Evolutionary conservation across 2,113 vertebrate species (phyloP), one percentile per base, ranked within the genome.

Genomic region (Hemicordylus capensis): DNA sequence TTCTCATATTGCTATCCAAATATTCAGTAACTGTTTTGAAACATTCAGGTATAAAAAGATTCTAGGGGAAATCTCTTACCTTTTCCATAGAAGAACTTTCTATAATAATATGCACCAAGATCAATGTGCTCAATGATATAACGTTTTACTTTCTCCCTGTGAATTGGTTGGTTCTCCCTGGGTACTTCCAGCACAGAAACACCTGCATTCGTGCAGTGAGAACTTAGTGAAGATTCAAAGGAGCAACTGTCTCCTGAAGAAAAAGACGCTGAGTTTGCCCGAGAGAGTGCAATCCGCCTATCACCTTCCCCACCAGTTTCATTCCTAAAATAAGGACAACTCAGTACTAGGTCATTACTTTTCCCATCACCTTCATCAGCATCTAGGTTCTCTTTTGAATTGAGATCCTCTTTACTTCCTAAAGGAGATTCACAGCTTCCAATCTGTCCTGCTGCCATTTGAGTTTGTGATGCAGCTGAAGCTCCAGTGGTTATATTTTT

Each of bases 91-190:
- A 99, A 99, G 95, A 96, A 98, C 91, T 98, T 99, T 89, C 98
- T 98, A 95, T 99, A 99, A 88, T 99, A 99, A 94, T 99, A 99
- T 0, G 98, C 98, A 83, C 98, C 98, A 4, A 99, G 97, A 95
- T 99, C 98, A 67, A 99, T 98, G 91, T 99, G 98, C 39, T 99
- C 98, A 26, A 99, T 99, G 94, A 99, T 98, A 94, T 99, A 99
- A 89, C 98, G 97, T 86, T 98, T 99, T 91, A 99, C 98, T 91
- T 99, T 99, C 95, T 99, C 98, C 87, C 98, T 95, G 94, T 99
- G 98, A 87, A 99, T 96, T 8, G 98, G 97, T 92, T 99, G 98
- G 94, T 96, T 99, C 92, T 99, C 98, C 51, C 98, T 93, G 15
- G 98, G 98, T 88, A 99, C 98, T 92, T 99, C 98, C 88, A 99